Conservation (phyloP, 2,113 vertebrate genomes). For the Chrysochloris asiatica region DNA sequence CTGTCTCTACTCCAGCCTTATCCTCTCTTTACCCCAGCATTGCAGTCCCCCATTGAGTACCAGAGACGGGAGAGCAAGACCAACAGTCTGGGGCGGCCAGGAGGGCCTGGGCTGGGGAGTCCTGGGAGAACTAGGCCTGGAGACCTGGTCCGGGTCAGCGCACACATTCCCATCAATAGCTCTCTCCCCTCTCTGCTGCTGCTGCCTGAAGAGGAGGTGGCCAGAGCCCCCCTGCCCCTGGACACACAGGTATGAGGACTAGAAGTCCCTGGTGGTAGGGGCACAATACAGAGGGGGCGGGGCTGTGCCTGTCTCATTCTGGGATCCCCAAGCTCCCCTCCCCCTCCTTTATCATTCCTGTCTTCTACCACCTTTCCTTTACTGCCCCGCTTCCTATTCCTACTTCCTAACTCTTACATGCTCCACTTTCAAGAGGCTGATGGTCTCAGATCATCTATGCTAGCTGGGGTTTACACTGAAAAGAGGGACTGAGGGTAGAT, state of each 20-base stretch:
- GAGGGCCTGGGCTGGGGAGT: conserved; percentile 76
- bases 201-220: conserved; percentile 64
- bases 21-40: conserved; percentile 81
- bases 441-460: conserved; percentile 3
- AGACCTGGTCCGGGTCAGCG: conserved; percentile 87
- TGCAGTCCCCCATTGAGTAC: conserved; percentile 96
- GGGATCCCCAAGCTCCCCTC: neutral
- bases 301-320: neutral
- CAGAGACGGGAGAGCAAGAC: conserved; percentile 94
- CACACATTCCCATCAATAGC: conserved; percentile 88
- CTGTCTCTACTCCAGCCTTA: neutral
- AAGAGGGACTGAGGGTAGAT: neutral
- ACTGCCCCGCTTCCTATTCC: neutral
- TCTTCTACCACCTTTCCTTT: neutral
- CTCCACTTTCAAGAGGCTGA: neutral
- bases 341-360: neutral
- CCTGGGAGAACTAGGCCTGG: conserved; percentile 62
- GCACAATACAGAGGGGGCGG: neutral
- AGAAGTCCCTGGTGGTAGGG: neutral
- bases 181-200: conserved; percentile 89
- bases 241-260: conserved; percentile 70
- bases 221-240: conserved; percentile 45
- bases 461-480: neutral
- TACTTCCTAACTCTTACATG: neutral
- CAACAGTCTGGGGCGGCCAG: conserved; percentile 91